Percentiles rank a stretch among this genome's conserved stretches.
Evolutionary conservation across 2,797 vertebrate species (phyloP).

Genomic region (Lacerta agilis): DNA sequence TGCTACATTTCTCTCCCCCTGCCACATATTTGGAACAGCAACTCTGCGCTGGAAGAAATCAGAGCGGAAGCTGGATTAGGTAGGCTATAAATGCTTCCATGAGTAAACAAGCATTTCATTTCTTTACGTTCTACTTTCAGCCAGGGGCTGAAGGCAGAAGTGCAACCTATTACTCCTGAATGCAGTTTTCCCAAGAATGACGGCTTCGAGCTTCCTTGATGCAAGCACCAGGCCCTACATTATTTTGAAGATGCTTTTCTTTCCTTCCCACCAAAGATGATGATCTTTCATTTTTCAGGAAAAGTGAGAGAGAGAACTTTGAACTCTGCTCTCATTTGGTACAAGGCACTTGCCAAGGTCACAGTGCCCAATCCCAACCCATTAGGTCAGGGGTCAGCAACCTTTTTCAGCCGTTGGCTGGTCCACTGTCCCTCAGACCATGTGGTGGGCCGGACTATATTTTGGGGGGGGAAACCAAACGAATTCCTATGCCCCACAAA

Average conservation of each 20-base stretch:
- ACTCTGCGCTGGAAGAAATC: not conserved
- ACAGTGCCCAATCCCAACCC: no score
- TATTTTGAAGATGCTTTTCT: not conserved
- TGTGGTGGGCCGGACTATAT: no score
- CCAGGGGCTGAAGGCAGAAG: not conserved
- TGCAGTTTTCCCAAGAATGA: not conserved
- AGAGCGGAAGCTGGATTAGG: not conserved
- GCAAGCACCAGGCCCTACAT: not conserved
- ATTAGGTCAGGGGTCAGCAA: not conserved
- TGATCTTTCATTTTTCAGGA: not conserved
- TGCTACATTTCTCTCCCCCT: not conserved
- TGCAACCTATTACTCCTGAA: not conserved
- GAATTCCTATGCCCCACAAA: no score
- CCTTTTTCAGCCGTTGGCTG: no score
- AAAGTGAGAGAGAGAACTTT: not conserved
- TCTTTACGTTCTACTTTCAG: not conserved
- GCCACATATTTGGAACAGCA: not conserved
- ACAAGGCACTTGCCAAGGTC: not conserved
- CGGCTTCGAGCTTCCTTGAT: not conserved
- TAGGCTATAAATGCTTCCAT: not conserved
- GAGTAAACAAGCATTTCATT: not conserved
- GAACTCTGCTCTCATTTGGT: not conserved
- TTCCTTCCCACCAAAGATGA: not conserved
- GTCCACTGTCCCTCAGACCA: no score
- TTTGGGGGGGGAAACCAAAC: no score